These are phyloP conservation scores for Cephus runcator DNA, from an alignment of 2,888 invertebrate genomes.

Conservation along the genomic window DNA sequence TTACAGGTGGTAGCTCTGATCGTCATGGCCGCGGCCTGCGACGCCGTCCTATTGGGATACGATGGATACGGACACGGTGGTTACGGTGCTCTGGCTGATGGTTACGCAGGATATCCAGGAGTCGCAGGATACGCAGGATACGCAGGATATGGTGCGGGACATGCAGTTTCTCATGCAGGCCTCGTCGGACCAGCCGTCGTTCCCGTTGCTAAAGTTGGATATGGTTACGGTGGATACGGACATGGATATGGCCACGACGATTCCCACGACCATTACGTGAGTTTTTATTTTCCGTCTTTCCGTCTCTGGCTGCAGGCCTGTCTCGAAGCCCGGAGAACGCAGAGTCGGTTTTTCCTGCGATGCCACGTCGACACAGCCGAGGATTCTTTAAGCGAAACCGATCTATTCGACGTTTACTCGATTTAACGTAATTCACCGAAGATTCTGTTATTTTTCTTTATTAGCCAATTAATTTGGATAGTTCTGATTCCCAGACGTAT, in stretches of 20 bases:
- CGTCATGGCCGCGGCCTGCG: slow-evolving; percentile 29
- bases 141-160: slow-evolving; percentile 8
- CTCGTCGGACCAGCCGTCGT: slow-evolving; percentile 25
- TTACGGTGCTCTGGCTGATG: slow-evolving; percentile 12
- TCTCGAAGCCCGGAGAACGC: too few relatives aligned
- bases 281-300: background rate
- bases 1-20: slow-evolving; percentile 29
- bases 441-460: too few relatives aligned
- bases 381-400: too few relatives aligned
- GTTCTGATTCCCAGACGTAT: too few relatives aligned
- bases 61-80: slow-evolving; percentile 26
- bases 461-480: too few relatives aligned
- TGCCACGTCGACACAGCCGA: too few relatives aligned
- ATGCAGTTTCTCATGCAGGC: slow-evolving; percentile 25
- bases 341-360: background rate
- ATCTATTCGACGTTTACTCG: too few relatives aligned
- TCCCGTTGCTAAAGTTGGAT: slow-evolving; percentile 32
- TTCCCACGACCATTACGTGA: background rate
- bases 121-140: slow-evolving; percentile 11
- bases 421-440: too few relatives aligned
- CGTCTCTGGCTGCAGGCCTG: background rate
- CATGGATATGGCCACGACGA: slow-evolving; percentile 14
- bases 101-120: slow-evolving; percentile 7
- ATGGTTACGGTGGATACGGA: slow-evolving; percentile 19
- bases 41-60: slow-evolving; percentile 41